Conservation (phyloP, 2,888 invertebrate genomes). For the Epinotia brunnichana region DNA sequence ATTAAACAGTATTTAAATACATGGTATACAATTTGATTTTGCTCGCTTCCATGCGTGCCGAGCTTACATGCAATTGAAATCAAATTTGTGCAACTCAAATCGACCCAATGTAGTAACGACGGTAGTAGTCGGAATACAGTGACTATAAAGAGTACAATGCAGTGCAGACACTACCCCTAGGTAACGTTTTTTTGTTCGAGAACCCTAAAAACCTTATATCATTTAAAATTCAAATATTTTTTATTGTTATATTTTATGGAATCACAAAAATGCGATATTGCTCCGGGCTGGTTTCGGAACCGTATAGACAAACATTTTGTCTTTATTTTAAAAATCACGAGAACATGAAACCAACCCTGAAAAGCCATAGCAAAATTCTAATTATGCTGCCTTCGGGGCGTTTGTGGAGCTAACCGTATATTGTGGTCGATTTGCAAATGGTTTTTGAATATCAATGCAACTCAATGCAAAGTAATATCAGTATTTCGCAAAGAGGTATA, state of each 20-base stretch:
- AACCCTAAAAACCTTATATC: not conserved
- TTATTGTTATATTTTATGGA: constrained; percentile 16
- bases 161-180: not conserved
- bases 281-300: constrained; percentile 29
- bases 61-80: not conserved
- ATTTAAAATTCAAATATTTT: constrained; percentile 19
- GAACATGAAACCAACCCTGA: constrained; percentile 49
- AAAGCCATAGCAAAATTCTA: constrained; percentile 56
- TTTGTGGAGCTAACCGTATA: constrained; percentile 47
- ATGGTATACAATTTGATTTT: too few relatives aligned
- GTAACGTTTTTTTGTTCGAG: too few relatives aligned
- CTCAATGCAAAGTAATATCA: not conserved
- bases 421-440: constrained; percentile 15
- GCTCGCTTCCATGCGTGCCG: not conserved
- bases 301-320: constrained; percentile 31
- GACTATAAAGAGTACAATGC: not conserved
- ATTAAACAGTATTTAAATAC: too few relatives aligned
- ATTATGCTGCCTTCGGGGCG: constrained; percentile 59
- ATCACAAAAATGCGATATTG: constrained; percentile 45
- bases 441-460: constrained; percentile 54
- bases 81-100: not conserved
- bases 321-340: constrained; percentile 31
- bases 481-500: not conserved
- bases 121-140: not conserved
- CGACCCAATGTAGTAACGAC: not conserved